These are phyloP conservation scores for Anthoscopus minutus DNA, from an alignment of 2,113 vertebrate species.

Conservation along the genomic window DNA sequence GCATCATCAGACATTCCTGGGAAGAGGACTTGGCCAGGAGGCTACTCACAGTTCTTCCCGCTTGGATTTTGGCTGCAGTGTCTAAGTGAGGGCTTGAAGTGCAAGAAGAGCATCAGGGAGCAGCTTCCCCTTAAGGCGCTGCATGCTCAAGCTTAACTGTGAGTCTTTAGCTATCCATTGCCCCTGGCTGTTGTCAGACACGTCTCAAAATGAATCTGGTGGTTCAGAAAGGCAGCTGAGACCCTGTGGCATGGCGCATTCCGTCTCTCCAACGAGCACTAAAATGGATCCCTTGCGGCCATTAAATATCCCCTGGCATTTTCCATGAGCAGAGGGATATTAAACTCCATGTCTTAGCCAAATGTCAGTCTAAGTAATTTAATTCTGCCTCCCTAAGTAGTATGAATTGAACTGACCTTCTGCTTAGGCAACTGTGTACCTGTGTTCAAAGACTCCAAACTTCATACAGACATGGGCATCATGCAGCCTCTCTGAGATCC, in stretches of 20 bases:
- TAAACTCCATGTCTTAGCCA: constrained; percentile 60
- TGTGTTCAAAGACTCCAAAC: neutral
- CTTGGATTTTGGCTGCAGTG: neutral
- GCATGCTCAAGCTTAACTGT: rapidly evolving
- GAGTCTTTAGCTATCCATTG: neutral
- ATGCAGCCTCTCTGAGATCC: neutral
- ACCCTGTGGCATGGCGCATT: neutral
- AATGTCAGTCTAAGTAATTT: constrained; percentile 62
- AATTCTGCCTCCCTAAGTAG: constrained; percentile 55
- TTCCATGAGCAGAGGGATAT: constrained; percentile 50
- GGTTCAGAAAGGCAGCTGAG: neutral
- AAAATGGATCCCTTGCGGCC: neutral
- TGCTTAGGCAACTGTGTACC: constrained; percentile 30
- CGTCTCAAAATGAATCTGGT: neutral
- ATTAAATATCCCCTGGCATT: constrained; percentile 57
- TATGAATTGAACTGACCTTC: constrained; percentile 65
- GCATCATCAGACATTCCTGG: constrained; percentile 39
- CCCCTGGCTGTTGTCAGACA: neutral
- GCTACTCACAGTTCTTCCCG: neutral
- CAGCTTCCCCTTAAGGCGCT: neutral
- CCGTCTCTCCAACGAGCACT: neutral
- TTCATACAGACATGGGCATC: neutral
- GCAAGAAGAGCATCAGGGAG: neutral
- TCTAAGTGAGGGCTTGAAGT: neutral
- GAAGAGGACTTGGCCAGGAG: constrained; percentile 20